Evolutionary conservation across 1,140 invertebrate genomes (phyloP).

Genomic region (Drosophila littoralis): DNA sequence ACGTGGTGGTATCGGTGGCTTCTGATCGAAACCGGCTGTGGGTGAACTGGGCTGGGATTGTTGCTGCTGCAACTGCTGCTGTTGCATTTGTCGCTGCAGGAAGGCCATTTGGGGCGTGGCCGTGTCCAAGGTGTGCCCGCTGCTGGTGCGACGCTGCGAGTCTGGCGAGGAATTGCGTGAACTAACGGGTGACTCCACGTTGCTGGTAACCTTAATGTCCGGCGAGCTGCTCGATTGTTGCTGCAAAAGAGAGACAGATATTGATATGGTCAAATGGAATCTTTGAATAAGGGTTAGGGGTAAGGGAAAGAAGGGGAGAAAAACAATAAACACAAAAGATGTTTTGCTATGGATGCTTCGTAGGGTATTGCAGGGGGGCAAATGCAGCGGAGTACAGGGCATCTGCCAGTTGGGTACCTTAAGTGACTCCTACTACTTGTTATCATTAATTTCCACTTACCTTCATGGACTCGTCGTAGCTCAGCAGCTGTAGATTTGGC

Average conservation of each 20-base stretch:
- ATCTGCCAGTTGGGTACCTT: too few relatives aligned
- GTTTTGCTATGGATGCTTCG: too few relatives aligned
- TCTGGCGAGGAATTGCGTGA: conserved; percentile 84
- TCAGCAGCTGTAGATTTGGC: conserved; percentile 94
- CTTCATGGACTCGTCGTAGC: conserved; percentile 88
- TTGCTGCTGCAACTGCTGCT: conserved; percentile 70
- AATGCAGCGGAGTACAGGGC: too few relatives aligned
- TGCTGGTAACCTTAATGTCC: conserved; percentile 80
- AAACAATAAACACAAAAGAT: too few relatives aligned
- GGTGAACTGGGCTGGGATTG: conserved; percentile 74
- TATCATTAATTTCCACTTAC: conserved; percentile 47
- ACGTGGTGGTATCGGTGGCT: conserved; percentile 86
- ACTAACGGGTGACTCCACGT: conserved; percentile 79
- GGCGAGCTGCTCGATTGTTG: conserved; percentile 84
- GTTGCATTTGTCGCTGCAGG: conserved; percentile 84
- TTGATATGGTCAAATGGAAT: not conserved
- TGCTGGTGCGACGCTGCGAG: conserved; percentile 76
- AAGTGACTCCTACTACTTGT: too few relatives aligned
- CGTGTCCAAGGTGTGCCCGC: conserved; percentile 47
- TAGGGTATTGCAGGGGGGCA: too few relatives aligned
- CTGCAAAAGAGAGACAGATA: conserved; percentile 19
- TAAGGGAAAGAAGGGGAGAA: too few relatives aligned
- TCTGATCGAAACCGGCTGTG: conserved; percentile 83
- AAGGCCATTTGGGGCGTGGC: conserved; percentile 83
- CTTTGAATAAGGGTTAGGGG: too few relatives aligned